Evolutionary conservation across 2,113 vertebrate genomes (phyloP).

Genomic region (Grallaria varia): DNA sequence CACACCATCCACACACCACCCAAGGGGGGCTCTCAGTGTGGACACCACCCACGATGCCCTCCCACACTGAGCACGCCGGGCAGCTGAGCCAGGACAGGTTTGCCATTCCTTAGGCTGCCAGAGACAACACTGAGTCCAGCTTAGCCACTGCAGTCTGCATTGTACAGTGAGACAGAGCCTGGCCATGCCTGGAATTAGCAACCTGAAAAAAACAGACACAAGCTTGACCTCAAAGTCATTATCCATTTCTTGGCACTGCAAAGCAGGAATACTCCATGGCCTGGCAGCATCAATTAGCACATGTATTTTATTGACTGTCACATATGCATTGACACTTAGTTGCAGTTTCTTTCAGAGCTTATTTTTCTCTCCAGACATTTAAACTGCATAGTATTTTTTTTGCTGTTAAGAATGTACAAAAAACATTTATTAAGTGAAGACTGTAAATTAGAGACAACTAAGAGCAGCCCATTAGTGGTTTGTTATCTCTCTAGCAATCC

Average conservation of each 20-base stretch:
- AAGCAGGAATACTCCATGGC: background rate
- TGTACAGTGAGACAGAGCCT: background rate
- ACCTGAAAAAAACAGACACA: background rate
- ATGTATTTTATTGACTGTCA: background rate
- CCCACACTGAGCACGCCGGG: rapidly evolving
- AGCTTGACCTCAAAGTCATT: background rate
- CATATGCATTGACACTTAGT: background rate
- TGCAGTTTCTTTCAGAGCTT: background rate
- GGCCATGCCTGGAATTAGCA: background rate
- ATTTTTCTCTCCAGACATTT: background rate
- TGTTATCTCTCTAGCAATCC: background rate
- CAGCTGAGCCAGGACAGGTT: background rate
- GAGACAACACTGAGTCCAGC: rapidly evolving
- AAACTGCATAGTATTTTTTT: background rate
- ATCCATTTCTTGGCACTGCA: background rate
- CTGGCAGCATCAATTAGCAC: background rate
- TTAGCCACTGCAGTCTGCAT: rapidly evolving
- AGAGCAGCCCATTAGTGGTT: background rate
- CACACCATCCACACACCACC: rapidly evolving
- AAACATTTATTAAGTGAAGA: background rate
- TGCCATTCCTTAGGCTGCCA: background rate
- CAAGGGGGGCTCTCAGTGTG: background rate
- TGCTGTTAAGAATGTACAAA: background rate
- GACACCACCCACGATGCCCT: background rate
- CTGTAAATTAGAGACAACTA: background rate